Percentiles rank a stretch among this genome's conserved stretches.
These are phyloP conservation scores for Drosophila guanche DNA, from an alignment of 1,140 invertebrate species.

Conservation along the genomic window DNA sequence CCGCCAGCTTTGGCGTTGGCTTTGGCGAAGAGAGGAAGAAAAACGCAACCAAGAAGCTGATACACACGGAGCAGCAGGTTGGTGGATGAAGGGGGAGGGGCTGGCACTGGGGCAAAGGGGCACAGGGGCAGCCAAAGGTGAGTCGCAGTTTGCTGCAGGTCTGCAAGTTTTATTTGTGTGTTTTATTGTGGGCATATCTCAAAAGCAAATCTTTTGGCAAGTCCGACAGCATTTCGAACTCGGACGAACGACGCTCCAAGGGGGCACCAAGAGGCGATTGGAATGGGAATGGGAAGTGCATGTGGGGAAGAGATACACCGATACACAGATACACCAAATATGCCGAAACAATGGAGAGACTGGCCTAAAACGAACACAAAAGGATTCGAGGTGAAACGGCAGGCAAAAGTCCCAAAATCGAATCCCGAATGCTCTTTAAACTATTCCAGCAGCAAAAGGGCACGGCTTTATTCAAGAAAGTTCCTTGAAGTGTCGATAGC, in stretches of 20 bases:
- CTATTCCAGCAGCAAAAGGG: too few species aligned
- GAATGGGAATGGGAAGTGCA: constrained; percentile 25
- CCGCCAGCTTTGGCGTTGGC: constrained; percentile 35
- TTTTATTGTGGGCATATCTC: constrained; percentile 82
- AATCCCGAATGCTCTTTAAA: too few species aligned
- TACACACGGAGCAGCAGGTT: constrained; percentile 22
- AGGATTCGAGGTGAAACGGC: too few species aligned
- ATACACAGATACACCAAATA: too few species aligned
- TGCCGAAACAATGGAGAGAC: too few species aligned
- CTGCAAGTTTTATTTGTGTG: constrained; percentile 78
- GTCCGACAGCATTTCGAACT: constrained; percentile 63
- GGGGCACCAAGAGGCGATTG: constrained; percentile 39
- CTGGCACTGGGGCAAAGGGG: constrained; percentile 14
- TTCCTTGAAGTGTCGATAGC: too few species aligned
- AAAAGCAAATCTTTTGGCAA: constrained; percentile 75
- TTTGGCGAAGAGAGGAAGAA: constrained; percentile 34
- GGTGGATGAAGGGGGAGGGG: neutral
- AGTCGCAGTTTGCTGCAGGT: constrained; percentile 73
- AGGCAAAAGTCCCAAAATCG: too few species aligned
- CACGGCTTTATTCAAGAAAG: too few species aligned
- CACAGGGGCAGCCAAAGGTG: constrained; percentile 51
- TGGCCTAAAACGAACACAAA: too few species aligned
- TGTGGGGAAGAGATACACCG: constrained; percentile 13
- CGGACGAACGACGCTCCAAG: constrained; percentile 27
- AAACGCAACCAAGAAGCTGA: constrained; percentile 63